A percentile compares a stretch with the other conserved stretches of the same genome.
These are phyloP conservation scores for Leptodactylus fuscus DNA, from an alignment of 2,113 vertebrate species.

Conservation along the genomic window DNA sequence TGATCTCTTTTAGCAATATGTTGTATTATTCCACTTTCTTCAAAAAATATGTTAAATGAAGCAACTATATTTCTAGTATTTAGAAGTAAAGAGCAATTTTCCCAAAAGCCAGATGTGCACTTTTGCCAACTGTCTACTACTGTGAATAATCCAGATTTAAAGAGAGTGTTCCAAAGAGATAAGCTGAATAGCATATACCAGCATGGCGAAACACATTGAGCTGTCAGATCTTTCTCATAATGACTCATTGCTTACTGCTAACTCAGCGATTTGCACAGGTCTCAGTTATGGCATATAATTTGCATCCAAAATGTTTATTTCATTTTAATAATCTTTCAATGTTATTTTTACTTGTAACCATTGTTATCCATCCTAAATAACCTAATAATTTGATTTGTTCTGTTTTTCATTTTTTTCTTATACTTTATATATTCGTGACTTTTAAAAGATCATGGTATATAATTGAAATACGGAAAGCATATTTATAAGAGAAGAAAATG, in stretches of 20 bases:
- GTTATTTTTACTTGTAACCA: not conserved
- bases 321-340: not conserved
- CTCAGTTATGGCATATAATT: not conserved
- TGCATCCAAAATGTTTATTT: not conserved
- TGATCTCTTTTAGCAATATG: not conserved
- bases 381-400: not conserved
- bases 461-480: not conserved
- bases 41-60: not conserved
- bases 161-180: constrained; percentile 52
- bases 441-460: too few relatives aligned
- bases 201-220: constrained; percentile 34
- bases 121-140: constrained; percentile 34
- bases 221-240: constrained; percentile 40
- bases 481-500: not conserved
- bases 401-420: too few relatives aligned
- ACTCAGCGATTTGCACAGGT: constrained; percentile 27
- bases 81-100: not conserved
- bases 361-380: not conserved
- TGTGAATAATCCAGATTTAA: constrained; percentile 45
- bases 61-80: not conserved
- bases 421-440: too few relatives aligned
- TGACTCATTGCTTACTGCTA: constrained; percentile 5
- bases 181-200: constrained; percentile 43
- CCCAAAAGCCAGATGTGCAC: not conserved
- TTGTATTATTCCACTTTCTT: not conserved